These are phyloP conservation scores for Clarias platycephalus DNA, from an alignment of 2,797 vertebrate species.

Conservation along the genomic window DNA sequence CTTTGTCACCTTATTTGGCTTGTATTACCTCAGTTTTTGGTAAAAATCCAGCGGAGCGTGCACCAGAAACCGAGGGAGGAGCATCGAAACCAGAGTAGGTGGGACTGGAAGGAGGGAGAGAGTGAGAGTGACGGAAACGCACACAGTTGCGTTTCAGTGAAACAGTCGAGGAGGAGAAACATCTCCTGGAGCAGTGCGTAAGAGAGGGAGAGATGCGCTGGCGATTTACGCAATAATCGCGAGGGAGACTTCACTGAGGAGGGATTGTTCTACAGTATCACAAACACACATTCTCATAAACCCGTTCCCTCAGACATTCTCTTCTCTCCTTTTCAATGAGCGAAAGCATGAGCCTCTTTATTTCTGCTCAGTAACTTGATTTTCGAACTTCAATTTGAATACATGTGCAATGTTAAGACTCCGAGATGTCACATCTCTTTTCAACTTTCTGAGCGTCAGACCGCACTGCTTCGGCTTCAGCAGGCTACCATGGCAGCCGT, in stretches of 20 bases:
- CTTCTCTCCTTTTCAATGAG: neutral
- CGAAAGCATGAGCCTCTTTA: neutral
- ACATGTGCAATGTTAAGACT: slow-evolving; percentile 23
- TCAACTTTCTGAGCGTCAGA: slow-evolving; percentile 51
- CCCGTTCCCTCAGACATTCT: slow-evolving; percentile 5
- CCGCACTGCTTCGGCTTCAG: slow-evolving; percentile 47
- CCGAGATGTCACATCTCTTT: neutral
- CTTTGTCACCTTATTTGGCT: slow-evolving; percentile 48
- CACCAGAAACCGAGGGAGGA: slow-evolving; percentile 44
- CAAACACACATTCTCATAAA: slow-evolving; percentile 7
- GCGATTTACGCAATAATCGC: slow-evolving; percentile 33
- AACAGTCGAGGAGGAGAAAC: slow-evolving; percentile 18
- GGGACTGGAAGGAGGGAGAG: slow-evolving; percentile 29
- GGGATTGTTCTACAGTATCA: slow-evolving; percentile 38
- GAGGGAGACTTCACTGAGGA: slow-evolving; percentile 30
- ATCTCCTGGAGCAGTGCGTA: slow-evolving; percentile 50
- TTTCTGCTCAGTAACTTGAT: slow-evolving; percentile 23
- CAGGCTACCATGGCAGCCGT: slow-evolving; percentile 62
- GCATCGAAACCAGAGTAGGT: slow-evolving; percentile 44
- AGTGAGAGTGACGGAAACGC: slow-evolving; percentile 38
- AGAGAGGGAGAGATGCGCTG: neutral
- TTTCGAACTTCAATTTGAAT: neutral
- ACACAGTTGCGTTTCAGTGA: slow-evolving; percentile 47
- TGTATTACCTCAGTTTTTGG: slow-evolving; percentile 48
- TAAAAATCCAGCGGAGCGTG: slow-evolving; percentile 36